phyloP scores from a whole-genome alignment of 2,888 invertebrate species.

The Plagodis dolabraria region DNA sequence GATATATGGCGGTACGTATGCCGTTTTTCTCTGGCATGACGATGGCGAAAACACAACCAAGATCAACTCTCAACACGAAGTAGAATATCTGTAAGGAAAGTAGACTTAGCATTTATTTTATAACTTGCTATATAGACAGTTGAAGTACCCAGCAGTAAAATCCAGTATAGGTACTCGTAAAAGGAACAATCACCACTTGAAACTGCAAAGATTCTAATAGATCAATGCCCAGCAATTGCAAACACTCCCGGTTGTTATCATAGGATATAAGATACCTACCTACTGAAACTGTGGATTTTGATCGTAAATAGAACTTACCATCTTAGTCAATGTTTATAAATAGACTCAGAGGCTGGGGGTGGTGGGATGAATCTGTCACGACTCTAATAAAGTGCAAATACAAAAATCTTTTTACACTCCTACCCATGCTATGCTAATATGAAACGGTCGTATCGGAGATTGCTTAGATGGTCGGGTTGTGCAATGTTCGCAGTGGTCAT shows the following conservation, averaged over 20 bases:
- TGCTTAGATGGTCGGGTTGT: too few species aligned
- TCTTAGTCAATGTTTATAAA: too few species aligned
- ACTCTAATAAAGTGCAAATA: neutral
- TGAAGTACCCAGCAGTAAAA: slow-evolving; percentile 6
- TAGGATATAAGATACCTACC: slow-evolving; percentile 6
- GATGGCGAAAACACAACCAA: too few species aligned
- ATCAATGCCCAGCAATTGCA: slow-evolving; percentile 18
- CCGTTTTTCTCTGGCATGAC: too few species aligned
- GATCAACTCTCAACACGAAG: too few species aligned
- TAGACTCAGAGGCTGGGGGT: slow-evolving; percentile 7
- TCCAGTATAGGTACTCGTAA: slow-evolving; percentile 16
- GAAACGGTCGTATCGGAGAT: too few species aligned
- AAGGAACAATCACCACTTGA: slow-evolving; percentile 16
- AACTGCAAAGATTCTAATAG: slow-evolving; percentile 10
- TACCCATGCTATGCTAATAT: too few species aligned
- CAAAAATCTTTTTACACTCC: too few species aligned
- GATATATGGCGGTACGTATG: too few species aligned
- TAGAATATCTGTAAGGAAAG: too few species aligned
- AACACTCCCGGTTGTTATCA: slow-evolving; percentile 6
- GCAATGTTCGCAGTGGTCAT: too few species aligned
- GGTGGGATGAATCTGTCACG: neutral
- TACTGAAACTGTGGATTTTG: too few species aligned
- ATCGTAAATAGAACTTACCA: neutral
- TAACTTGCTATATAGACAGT: neutral
- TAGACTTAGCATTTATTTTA: neutral